phyloP scores from a whole-genome alignment of 2,797 vertebrate genomes.

The Argyrosomus regius region DNA sequence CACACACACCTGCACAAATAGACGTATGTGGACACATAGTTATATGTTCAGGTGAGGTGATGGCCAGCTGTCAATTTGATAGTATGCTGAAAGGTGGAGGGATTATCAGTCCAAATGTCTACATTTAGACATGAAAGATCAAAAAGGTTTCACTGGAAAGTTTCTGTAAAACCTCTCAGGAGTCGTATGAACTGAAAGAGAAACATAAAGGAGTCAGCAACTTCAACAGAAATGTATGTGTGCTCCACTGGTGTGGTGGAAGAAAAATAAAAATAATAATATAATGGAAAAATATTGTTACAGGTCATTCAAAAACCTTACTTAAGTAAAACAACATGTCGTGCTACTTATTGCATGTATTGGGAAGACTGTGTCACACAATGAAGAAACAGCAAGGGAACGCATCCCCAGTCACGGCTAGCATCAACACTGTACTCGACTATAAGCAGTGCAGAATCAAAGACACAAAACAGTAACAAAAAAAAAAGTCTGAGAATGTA shows the following conservation, averaged over 20 bases:
- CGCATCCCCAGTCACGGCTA: too few species aligned
- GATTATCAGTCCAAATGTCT: background rate
- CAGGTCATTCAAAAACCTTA: too few species aligned
- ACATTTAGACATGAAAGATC: constrained; percentile 5
- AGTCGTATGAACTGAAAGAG: background rate
- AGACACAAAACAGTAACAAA: too few species aligned
- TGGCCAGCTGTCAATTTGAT: background rate
- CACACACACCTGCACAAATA: constrained; percentile 42
- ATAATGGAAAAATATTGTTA: background rate
- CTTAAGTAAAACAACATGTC: too few species aligned
- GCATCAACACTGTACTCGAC: too few species aligned
- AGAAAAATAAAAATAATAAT: background rate
- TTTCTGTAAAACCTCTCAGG: background rate
- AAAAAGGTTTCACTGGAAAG: constrained; percentile 7
- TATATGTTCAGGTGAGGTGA: constrained; percentile 16
- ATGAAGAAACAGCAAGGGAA: too few species aligned
- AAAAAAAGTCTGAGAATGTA: too few species aligned
- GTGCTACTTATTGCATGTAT: too few species aligned
- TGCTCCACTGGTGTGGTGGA: background rate
- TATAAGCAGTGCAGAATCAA: too few species aligned
- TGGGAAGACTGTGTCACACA: too few species aligned
- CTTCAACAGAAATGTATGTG: constrained; percentile 6
- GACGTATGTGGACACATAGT: constrained; percentile 4
- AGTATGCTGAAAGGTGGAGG: background rate
- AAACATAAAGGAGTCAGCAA: background rate